Evolutionary conservation across 1,140 invertebrate species (phyloP), one percentile per base, ranked within the genome.

Genomic region (Eubasilissa regina): DNA sequence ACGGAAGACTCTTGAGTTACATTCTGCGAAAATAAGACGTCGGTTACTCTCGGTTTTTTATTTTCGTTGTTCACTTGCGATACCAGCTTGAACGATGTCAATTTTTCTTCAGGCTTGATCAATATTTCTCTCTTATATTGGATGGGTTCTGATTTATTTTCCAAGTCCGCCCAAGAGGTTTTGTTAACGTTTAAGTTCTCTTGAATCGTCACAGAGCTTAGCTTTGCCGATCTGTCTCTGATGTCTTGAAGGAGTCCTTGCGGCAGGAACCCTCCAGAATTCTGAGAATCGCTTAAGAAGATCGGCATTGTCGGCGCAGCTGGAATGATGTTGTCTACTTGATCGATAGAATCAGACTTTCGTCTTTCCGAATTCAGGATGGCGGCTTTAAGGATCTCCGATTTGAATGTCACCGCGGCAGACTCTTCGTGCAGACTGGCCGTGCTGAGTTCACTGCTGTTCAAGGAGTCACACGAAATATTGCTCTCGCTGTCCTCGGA

Each of bases 401-500:
- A 66, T 64, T 80, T 80, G 76, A 80, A 83, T 47, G 81, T 76
- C 15, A 73, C 70, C 56, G 77, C 60, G 79, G 25, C 19, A 53
- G 66, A 13, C 60, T 83, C 81, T 44, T 88, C 87, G 35, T 86
- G 85, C 47, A 87, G 77, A 77, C 85, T 87, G 74, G 85, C 83
- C 7, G 85, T 83, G 80, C 91, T 89, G 35, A 92, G 81, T 84
- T 94, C 93, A 70, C 90, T 90, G 85, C 91, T 92, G 87, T 93
- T 93, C 79, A 94, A 86, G 12, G 93, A 94, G 84, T 93, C 93
- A 85, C 91, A 94, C 83, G 93, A 94, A 85, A 94, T 92, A 82
- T 92, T 93, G 80, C 91, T 93, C 83, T 93, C 92, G 84, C 92
- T 92, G 83, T 93, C 92, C 85, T 93, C 91, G 83, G 92, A 93